phyloP scores from a whole-genome alignment of 2,113 vertebrate genomes.

The Nannobrachium achirus region DNA sequence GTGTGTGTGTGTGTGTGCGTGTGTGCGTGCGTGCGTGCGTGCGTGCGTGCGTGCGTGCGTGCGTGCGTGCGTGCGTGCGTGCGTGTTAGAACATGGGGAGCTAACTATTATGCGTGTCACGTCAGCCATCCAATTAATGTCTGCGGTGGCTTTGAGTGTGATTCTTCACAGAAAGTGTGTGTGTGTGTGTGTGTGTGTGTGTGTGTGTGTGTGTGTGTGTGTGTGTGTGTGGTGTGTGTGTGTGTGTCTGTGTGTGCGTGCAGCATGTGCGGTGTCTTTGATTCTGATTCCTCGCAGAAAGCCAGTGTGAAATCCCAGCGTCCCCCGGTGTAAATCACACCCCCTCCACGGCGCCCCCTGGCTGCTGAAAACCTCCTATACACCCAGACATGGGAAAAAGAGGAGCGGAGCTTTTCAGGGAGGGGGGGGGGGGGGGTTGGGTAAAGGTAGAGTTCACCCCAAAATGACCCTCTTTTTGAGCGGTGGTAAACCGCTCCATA shows the following conservation, averaged over 20 bases:
- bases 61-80: neutral
- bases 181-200: slow-evolving; percentile 1
- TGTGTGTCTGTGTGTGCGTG: slow-evolving; percentile 6
- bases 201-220: neutral
- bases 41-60: slow-evolving; percentile 1
- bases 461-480: too few species aligned
- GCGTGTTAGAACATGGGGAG: slow-evolving; percentile 49
- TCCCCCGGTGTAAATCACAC: too few species aligned
- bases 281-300: too few species aligned
- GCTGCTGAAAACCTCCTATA: too few species aligned
- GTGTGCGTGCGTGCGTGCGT: slow-evolving; percentile 1
- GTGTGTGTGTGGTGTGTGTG: slow-evolving; percentile 1
- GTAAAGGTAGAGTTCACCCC: too few species aligned
- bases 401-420: too few species aligned
- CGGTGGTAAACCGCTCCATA: too few species aligned
- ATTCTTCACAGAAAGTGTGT: slow-evolving; percentile 79
- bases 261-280: too few species aligned
- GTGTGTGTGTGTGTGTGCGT: slow-evolving; percentile 13
- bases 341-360: too few species aligned
- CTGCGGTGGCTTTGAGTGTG: slow-evolving; percentile 73
- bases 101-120: slow-evolving; percentile 65
- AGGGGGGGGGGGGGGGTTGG: too few species aligned
- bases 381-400: too few species aligned
- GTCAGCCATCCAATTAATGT: slow-evolving; percentile 75
- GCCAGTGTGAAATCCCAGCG: too few species aligned